phyloP scores from a whole-genome alignment of 2,888 invertebrate species.

The Coelogynopora nodosa region DNA sequence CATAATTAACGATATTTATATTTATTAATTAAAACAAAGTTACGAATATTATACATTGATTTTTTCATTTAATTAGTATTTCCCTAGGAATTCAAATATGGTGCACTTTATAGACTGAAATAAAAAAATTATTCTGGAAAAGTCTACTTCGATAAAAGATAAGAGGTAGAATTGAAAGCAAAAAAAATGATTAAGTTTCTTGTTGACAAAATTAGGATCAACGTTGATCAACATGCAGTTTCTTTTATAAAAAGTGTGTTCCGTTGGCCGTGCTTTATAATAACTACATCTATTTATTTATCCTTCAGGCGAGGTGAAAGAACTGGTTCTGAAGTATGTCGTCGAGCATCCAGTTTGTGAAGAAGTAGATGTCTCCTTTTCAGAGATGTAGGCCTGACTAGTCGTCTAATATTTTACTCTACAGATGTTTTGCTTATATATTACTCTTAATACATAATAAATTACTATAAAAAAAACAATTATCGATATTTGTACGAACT shows the following conservation, averaged over 20 bases:
- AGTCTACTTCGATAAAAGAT: too few relatives aligned
- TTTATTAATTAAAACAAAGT: too few relatives aligned
- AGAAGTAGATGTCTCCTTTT: constrained; percentile 48
- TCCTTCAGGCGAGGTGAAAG: constrained; percentile 49
- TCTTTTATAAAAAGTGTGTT: neutral
- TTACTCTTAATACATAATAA: neutral
- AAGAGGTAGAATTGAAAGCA: too few relatives aligned
- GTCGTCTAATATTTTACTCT: neutral
- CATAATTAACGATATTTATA: too few relatives aligned
- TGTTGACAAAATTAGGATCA: too few relatives aligned
- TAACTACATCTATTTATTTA: neutral
- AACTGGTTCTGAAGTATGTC: constrained; percentile 52
- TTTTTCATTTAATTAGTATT: too few relatives aligned
- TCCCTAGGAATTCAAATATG: too few relatives aligned
- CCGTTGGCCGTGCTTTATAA: neutral
- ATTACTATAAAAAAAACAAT: neutral
- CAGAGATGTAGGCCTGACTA: constrained; percentile 15
- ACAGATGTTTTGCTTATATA: constrained; percentile 15
- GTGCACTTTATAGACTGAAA: too few relatives aligned
- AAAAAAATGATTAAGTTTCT: too few relatives aligned
- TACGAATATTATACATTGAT: too few relatives aligned
- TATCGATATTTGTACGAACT: too few relatives aligned
- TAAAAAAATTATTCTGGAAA: too few relatives aligned
- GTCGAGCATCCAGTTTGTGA: constrained; percentile 54
- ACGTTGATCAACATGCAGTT: neutral